These are phyloP conservation scores for Callinectes sapidus DNA, from an alignment of 2,888 invertebrate genomes.

Conservation along the genomic window DNA sequence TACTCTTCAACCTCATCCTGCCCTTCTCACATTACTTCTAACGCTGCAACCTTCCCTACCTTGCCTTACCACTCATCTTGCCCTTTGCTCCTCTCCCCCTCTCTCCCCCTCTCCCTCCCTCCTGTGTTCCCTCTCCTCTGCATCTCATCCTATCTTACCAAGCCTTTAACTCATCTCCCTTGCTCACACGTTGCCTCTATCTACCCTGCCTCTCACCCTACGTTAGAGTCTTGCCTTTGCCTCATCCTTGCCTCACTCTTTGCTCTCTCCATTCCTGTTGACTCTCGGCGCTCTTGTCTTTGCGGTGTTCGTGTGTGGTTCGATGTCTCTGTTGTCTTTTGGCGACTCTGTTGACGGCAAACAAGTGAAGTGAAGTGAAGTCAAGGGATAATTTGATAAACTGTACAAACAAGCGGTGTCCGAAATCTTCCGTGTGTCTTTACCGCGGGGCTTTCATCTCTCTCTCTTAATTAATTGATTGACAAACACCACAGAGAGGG, in stretches of 20 bases:
- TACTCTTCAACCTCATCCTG: background rate
- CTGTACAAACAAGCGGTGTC: constrained; percentile 40
- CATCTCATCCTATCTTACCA: background rate
- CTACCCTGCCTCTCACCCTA: background rate
- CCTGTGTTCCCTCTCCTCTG: background rate
- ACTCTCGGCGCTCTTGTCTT: constrained; percentile 20
- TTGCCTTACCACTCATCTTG: background rate
- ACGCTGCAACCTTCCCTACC: background rate
- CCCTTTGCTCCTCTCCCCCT: constrained; percentile 3
- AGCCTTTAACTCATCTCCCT: background rate
- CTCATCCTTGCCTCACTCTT: background rate
- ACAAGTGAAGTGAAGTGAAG: constrained; percentile 52
- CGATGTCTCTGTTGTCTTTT: constrained; percentile 32
- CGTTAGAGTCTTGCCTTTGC: background rate
- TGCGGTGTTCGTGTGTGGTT: constrained; percentile 42
- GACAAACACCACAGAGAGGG: constrained; percentile 33
- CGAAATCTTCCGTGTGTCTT: constrained; percentile 41
- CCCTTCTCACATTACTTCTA: background rate
- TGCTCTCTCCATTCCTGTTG: constrained; percentile 20
- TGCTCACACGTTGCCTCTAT: background rate
- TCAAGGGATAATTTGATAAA: constrained; percentile 50
- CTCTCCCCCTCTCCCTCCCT: constrained; percentile 14
- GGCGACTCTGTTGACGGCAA: constrained; percentile 41
- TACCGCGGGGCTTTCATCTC: constrained; percentile 5
- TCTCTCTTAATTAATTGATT: constrained; percentile 44